These are phyloP conservation scores for Cerastoderma edule DNA, from an alignment of 2,888 invertebrate species.

Conservation along the genomic window DNA sequence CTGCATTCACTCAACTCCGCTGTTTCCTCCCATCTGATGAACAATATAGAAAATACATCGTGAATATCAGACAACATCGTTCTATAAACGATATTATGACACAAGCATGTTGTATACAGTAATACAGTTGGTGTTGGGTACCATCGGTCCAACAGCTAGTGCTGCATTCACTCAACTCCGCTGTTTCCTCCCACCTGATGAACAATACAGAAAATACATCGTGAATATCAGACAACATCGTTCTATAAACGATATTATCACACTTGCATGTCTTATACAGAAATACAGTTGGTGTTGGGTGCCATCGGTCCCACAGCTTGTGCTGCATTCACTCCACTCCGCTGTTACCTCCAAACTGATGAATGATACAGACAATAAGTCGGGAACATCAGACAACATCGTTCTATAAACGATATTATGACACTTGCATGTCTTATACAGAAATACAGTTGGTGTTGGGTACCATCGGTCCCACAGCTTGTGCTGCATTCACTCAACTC, in stretches of 20 bases:
- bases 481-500: constrained; percentile 68
- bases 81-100: too few species aligned
- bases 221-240: too few species aligned
- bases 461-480: constrained; percentile 59
- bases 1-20: constrained; percentile 68
- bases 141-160: constrained; percentile 61
- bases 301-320: constrained; percentile 50
- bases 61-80: too few species aligned
- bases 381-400: constrained; percentile 46
- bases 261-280: too few species aligned
- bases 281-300: constrained; percentile 28
- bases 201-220: too few species aligned
- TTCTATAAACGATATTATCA: too few species aligned
- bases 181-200: constrained; percentile 67
- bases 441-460: constrained; percentile 48
- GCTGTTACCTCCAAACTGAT: constrained; percentile 47
- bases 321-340: constrained; percentile 55
- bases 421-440: constrained; percentile 49
- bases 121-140: constrained; percentile 48
- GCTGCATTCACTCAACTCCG: constrained; percentile 65
- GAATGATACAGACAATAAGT: too few species aligned
- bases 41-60: too few species aligned
- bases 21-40: constrained; percentile 68
- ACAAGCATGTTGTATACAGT: constrained; percentile 55
- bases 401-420: constrained; percentile 51